phyloP scores from a whole-genome alignment of 2,113 vertebrate species.

The Chloropsis hardwickii region DNA sequence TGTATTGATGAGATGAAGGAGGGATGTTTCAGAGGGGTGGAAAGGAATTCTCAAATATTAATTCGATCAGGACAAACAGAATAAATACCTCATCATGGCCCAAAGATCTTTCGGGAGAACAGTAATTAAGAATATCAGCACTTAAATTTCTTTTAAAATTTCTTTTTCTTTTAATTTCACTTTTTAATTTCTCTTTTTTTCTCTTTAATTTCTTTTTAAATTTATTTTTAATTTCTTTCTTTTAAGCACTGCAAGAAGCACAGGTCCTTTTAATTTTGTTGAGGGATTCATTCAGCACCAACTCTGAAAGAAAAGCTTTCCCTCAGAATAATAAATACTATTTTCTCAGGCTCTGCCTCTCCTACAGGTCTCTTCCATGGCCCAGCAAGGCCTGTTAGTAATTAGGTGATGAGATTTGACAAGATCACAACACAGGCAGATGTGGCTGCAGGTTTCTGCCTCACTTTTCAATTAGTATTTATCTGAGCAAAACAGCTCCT shows the following conservation, averaged over 20 bases:
- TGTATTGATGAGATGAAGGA: not conserved
- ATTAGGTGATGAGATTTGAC: constrained; percentile 59
- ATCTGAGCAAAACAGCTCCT: constrained; percentile 53
- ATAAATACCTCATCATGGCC: not conserved
- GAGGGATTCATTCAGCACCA: not conserved
- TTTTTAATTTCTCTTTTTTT: too few species aligned
- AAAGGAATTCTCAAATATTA: not conserved
- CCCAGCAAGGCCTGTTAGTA: not conserved
- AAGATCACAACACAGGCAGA: constrained; percentile 33
- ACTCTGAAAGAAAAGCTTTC: not conserved
- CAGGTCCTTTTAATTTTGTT: not conserved
- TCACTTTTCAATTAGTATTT: constrained; percentile 65
- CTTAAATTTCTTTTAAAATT: not conserved
- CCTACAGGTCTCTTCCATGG: not conserved
- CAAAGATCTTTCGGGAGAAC: not conserved
- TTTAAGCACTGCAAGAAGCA: not conserved
- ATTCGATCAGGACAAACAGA: not conserved
- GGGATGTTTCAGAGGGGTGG: not conserved
- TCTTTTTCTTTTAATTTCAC: too few species aligned
- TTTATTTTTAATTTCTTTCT: not conserved
- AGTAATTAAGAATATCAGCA: not conserved
- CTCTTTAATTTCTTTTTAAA: too few species aligned
- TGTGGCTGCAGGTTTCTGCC: constrained; percentile 35
- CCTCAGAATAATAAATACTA: not conserved
- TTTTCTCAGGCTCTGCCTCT: constrained; percentile 3